Conservation (phyloP, 2,113 vertebrate genomes). For the Globicephala melas region DNA sequence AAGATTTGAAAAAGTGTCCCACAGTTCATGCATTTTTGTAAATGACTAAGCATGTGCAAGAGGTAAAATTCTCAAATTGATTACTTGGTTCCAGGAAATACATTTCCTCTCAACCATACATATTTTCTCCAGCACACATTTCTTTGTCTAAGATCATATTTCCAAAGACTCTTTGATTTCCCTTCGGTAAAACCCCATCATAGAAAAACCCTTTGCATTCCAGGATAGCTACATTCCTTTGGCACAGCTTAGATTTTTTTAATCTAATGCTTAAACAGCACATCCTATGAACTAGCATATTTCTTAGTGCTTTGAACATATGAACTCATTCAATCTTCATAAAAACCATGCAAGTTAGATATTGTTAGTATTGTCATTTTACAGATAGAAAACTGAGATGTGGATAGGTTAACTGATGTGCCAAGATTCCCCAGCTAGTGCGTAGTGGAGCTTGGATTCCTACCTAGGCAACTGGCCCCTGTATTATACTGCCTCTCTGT, state of each 20-base stretch:
- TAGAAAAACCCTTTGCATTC: background rate
- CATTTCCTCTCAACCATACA: background rate
- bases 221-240: background rate
- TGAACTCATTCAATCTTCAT: background rate
- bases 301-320: background rate
- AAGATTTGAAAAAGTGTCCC: background rate
- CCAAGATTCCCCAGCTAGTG: background rate
- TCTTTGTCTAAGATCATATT: background rate
- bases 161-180: background rate
- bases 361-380: background rate
- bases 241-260: background rate
- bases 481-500: background rate
- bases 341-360: background rate
- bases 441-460: background rate
- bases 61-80: background rate
- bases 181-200: background rate
- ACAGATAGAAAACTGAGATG: background rate
- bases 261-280: background rate
- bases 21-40: background rate
- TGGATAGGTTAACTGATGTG: background rate
- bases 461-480: background rate
- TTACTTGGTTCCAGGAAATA: background rate
- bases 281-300: background rate
- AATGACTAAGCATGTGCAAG: background rate
- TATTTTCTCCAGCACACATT: background rate